A percentile compares a stretch with the other conserved stretches of the same genome.
These are phyloP conservation scores for Reinhardtius hippoglossoides DNA, from an alignment of 2,113 vertebrate species.

Conservation along the genomic window DNA sequence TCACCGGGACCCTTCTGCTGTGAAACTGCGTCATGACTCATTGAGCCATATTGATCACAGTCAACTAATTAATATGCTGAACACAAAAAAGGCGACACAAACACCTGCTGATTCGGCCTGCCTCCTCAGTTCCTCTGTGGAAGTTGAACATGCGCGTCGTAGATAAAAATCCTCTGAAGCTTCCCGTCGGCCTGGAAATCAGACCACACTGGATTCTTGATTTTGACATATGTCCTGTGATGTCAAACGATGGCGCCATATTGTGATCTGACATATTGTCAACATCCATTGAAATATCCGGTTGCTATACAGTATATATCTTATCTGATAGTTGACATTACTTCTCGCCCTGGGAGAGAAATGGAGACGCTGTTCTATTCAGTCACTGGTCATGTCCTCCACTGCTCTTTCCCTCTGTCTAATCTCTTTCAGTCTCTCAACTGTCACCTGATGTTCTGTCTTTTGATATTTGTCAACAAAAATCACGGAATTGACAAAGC, in stretches of 20 bases:
- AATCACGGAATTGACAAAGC: neutral
- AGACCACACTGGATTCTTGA: neutral
- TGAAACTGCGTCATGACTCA: neutral
- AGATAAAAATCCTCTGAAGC: neutral
- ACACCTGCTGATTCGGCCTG: neutral
- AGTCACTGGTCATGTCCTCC: neutral
- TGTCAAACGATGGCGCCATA: neutral
- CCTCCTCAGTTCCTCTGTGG: neutral
- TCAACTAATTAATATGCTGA: neutral
- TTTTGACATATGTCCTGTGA: neutral
- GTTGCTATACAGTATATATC: neutral
- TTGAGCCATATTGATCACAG: constrained; percentile 3
- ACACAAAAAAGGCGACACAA: neutral
- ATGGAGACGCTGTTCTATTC: neutral
- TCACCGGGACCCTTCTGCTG: neutral
- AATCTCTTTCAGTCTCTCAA: neutral
- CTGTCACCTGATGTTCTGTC: neutral
- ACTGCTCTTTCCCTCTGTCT: neutral
- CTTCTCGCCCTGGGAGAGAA: neutral
- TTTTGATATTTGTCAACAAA: neutral
- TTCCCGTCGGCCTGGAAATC: neutral
- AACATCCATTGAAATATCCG: neutral
- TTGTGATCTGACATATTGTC: neutral
- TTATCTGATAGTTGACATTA: neutral
- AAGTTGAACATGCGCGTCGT: neutral